Evolutionary conservation across 1,140 invertebrate genomes (phyloP).

Genomic region (Araneus ventricosus): DNA sequence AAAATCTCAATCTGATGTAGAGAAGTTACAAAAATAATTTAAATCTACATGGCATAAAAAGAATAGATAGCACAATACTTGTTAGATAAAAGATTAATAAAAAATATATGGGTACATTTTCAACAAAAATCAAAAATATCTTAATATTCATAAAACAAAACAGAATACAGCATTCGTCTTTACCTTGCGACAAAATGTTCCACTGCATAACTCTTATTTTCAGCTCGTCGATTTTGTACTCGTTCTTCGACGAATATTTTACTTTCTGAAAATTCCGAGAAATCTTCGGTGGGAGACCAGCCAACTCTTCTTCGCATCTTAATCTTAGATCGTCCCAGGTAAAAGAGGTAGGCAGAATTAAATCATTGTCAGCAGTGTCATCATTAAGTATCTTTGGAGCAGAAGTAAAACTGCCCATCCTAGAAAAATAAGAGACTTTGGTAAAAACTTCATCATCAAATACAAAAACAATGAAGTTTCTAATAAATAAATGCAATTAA

Average conservation of each 20-base stretch:
- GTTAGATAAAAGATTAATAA: too few species aligned
- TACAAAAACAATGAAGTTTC: too few species aligned
- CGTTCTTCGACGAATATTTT: slow-evolving; percentile 19
- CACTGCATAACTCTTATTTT: slow-evolving; percentile 86
- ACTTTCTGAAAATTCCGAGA: slow-evolving; percentile 78
- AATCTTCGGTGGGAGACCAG: slow-evolving; percentile 80
- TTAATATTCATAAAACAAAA: not conserved
- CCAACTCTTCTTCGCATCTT: slow-evolving; percentile 81
- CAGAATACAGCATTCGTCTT: slow-evolving; percentile 76
- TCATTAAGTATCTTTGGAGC: slow-evolving; percentile 85
- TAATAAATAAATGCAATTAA: too few species aligned
- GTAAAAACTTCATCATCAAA: too few species aligned
- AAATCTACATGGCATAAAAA: too few species aligned
- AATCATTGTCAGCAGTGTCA: slow-evolving; percentile 84
- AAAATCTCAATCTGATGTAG: too few species aligned
- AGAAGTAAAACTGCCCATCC: slow-evolving; percentile 88
- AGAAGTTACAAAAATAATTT: too few species aligned
- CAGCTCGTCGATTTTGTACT: slow-evolving; percentile 50
- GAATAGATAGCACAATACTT: too few species aligned
- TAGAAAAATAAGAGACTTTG: slow-evolving; percentile 79
- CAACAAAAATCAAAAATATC: too few species aligned
- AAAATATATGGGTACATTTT: too few species aligned
- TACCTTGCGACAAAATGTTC: slow-evolving; percentile 89
- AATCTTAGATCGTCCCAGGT: slow-evolving; percentile 80
- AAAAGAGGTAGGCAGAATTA: slow-evolving; percentile 76